Evolutionary conservation across 1,140 invertebrate genomes (phyloP), one percentile per base, ranked within the genome.

Genomic region (Solenopsis invicta): DNA sequence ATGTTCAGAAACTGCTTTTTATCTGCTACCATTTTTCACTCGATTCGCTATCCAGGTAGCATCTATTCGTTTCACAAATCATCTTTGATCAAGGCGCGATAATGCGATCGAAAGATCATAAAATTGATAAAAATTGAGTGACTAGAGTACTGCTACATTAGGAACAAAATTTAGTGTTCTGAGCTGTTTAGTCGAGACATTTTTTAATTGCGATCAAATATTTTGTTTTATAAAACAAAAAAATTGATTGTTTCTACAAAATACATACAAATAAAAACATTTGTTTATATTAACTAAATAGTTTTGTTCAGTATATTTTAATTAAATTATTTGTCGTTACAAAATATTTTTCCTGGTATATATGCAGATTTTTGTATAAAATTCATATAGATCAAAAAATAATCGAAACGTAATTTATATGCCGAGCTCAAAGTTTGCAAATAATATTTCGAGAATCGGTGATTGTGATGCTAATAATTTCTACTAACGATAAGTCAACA

Each of bases 401-500:
- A 45, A 82, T 59, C 1, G 13, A 80, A 52, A 78, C 50, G 48
- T 66, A 24, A 80, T 80, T 52, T 34, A 21, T 67, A 37, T 52
- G 18, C 8, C n/a, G 41, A 45, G n/a, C n/a, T 34, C 10, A 24
- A 34, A 50, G 45, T 67, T 67, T 78, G 1, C 3, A 29, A 52
- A 29, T 45, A 67, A 80, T 78, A 78, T 80, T 52, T 41, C 18
- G 34, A 8, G 12, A 67, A 66, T 67, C 29, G 8, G 6, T 34
- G 10, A 78, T 66, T 52, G 52, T 71, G 48, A 71, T 71, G 64
- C n/a, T 82, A 82, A 82, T 69, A 50, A 82, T 52, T 56, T 82
- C 16, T 41, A 18, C 24, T 29, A 29, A 29, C 29, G 29, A 29
- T 29, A 29, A 29, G 29, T 82, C 52, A 81, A 34, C 29, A 4